A percentile compares a stretch with the other conserved stretches of the same genome.
phyloP scores from a whole-genome alignment of 2,888 invertebrate genomes.

The Labia minor region DNA sequence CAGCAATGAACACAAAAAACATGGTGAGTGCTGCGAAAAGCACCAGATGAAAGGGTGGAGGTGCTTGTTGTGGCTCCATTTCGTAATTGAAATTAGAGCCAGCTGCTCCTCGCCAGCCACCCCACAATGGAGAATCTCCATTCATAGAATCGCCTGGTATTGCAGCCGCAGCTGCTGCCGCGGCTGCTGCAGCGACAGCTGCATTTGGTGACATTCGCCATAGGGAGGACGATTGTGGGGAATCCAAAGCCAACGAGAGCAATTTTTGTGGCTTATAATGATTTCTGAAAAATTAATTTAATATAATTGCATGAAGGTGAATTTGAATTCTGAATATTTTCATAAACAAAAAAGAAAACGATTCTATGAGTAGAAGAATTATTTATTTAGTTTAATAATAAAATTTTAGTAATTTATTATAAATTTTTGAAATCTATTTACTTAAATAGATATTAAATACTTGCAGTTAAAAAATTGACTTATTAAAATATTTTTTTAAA shows the following conservation, averaged over 20 bases:
- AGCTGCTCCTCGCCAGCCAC: slow-evolving; percentile 43
- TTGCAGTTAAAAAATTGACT: too few species aligned
- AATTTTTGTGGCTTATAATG: slow-evolving; percentile 66
- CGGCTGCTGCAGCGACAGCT: slow-evolving; percentile 24
- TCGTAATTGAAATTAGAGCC: slow-evolving; percentile 45
- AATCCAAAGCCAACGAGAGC: slow-evolving; percentile 45
- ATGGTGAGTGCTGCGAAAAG: slow-evolving; percentile 34
- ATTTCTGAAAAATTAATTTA: slow-evolving; percentile 54
- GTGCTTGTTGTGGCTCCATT: slow-evolving; percentile 36
- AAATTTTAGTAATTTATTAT: too few species aligned
- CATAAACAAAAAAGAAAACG: not conserved
- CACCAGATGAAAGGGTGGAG: slow-evolving; percentile 35
- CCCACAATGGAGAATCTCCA: slow-evolving; percentile 26
- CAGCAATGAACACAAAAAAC: slow-evolving; percentile 33
- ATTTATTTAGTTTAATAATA: too few species aligned
- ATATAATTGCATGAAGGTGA: too few species aligned
- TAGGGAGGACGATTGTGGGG: slow-evolving; percentile 27
- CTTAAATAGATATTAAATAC: too few species aligned
- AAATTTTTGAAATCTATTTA: too few species aligned
- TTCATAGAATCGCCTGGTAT: slow-evolving; percentile 25
- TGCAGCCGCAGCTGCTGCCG: slow-evolving; percentile 26
- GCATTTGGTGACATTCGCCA: slow-evolving; percentile 25
- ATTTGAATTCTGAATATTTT: not conserved
- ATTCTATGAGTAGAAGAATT: too few species aligned
- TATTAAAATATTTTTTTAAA: too few species aligned